Conservation (phyloP, 2,113 vertebrate species). For the Bufo gargarizans region DNA sequence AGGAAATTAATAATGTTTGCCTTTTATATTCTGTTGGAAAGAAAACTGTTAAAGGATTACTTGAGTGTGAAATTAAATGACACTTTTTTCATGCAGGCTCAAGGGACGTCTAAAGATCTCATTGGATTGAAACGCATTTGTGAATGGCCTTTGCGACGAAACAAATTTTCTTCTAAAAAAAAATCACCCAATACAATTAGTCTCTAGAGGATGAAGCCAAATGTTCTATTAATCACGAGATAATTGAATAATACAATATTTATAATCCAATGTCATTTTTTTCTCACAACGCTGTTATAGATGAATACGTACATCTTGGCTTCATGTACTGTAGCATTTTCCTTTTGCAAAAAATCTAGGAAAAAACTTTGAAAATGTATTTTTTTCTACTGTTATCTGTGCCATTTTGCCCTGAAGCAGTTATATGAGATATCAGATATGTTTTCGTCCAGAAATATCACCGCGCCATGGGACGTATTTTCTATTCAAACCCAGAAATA, state of each 20-base stretch:
- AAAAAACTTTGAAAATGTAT: neutral
- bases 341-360: neutral
- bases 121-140: constrained; percentile 64
- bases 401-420: neutral
- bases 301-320: neutral
- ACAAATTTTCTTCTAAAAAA: constrained; percentile 62
- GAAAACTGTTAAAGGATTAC: constrained; percentile 73
- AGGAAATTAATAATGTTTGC: constrained; percentile 69
- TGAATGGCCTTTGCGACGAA: constrained; percentile 64
- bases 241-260: constrained; percentile 63
- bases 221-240: constrained; percentile 61
- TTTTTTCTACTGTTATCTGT: neutral
- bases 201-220: neutral
- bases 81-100: constrained; percentile 69
- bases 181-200: constrained; percentile 61
- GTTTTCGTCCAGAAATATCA: too few relatives aligned
- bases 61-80: constrained; percentile 77
- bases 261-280: constrained; percentile 19
- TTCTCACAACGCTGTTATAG: neutral
- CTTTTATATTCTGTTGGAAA: constrained; percentile 70
- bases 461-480: too few relatives aligned
- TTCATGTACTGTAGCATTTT: neutral
- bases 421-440: too few relatives aligned
- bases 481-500: too few relatives aligned
- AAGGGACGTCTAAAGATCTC: constrained; percentile 63